Base-by-base conservation (phyloP, 2,888 invertebrate species). In the Brenthis hecate region DNA sequence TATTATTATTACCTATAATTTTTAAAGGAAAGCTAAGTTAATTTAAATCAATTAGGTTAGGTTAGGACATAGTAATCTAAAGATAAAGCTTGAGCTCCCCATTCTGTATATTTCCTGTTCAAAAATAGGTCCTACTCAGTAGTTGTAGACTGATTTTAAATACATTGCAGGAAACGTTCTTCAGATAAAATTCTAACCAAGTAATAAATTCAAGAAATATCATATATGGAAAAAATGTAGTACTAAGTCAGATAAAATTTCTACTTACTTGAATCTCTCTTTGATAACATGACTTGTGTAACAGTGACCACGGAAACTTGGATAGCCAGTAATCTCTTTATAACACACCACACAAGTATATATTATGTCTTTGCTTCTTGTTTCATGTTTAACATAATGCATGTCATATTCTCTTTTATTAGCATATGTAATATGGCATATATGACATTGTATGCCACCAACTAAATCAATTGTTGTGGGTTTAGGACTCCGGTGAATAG, bases 331-430 rank as follows among this genome's bases (percentile, higher is more conserved):
- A 71, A 93, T 88, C 71, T 93, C 91, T 75, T 93, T 94, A 75
- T 86, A 87, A 79, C 94, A 94, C 71, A 89, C 88, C 8, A 94
- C 92, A 79, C 94, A 94, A 8, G 94, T 94, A 81, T 94, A 94
- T 23, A 92, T 84, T 55, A 89, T 85, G 4, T 82, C 82, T 16
- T 77, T 73, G 11, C 70, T 76, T 28, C 78, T 79, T 43, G 76
- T 73, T 8, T 92, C 88, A 72, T 91, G 89, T 69, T 85, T 80
- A n/a, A 77, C 72, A 75, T 94, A 94, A 78, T 94, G 94, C 56
- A 78, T 83, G 72, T 94, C 94, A 79, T 91, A 94, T 61, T 92
- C 89, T 67, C 89, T 88, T 79, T 93, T 94, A 73, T 89, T 92
- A 54, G 87, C 83, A 77, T 91, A 94, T 69, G 88, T 92, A 72